Evolutionary conservation across 2,797 vertebrate species (phyloP).

Genomic region (Spinus pinus): DNA sequence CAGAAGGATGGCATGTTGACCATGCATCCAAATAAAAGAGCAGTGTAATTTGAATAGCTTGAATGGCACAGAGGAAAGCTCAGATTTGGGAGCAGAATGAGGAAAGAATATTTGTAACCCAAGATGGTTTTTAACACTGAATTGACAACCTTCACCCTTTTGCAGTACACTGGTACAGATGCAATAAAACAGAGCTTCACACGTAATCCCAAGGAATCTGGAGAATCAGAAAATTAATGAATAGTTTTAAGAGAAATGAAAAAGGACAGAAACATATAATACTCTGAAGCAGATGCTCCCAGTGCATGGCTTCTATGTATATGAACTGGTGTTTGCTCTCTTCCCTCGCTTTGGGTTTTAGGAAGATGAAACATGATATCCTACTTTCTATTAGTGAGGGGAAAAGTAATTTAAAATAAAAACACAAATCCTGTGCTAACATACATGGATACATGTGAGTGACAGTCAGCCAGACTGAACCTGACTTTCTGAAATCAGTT

Average conservation of each 20-base stretch:
- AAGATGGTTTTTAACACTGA: not conserved
- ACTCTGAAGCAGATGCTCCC: not conserved
- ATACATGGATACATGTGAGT: not conserved
- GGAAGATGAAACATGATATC: not conserved
- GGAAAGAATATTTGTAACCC: not conserved
- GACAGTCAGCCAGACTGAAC: not conserved
- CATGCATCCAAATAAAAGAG: not conserved
- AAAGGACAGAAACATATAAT: slow-evolving; percentile 6
- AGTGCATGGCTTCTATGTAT: not conserved
- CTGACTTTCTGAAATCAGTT: not conserved
- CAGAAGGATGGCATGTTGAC: not conserved
- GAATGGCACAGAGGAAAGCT: not conserved
- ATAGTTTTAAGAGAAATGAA: slow-evolving; percentile 48
- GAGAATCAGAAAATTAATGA: slow-evolving; percentile 51
- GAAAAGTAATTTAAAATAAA: slow-evolving; percentile 37
- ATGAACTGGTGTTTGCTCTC: not conserved
- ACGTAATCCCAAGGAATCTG: not conserved
- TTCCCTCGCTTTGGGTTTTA: not conserved
- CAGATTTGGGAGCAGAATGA: not conserved
- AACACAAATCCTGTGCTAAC: not conserved
- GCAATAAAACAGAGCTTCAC: slow-evolving; percentile 47
- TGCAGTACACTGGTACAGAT: not conserved
- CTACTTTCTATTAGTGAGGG: not conserved
- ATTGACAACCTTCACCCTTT: not conserved
- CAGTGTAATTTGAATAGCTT: not conserved